Percentiles rank a stretch among this genome's conserved stretches.
These are phyloP conservation scores for Ischnura elegans DNA, from an alignment of 2,888 invertebrate species.

Conservation along the genomic window DNA sequence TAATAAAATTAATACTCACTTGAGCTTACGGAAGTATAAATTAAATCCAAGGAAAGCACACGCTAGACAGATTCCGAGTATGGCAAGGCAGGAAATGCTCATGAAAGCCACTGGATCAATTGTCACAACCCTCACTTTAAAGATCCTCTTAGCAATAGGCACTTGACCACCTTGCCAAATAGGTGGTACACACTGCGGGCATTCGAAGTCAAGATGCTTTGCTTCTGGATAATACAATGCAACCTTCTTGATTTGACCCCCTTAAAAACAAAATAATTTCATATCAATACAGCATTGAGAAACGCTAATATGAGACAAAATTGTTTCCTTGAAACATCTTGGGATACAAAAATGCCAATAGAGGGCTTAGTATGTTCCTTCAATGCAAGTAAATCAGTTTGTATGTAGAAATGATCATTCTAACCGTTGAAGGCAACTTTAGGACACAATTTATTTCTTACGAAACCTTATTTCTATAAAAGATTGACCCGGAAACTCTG, in stretches of 20 bases:
- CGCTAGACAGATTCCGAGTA: conserved; percentile 87
- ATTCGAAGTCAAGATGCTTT: conserved; percentile 83
- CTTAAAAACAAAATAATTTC: conserved; percentile 77
- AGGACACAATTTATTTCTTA: no score
- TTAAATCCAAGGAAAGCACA: conserved; percentile 90
- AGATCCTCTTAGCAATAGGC: conserved; percentile 88
- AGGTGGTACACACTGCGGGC: conserved; percentile 84
- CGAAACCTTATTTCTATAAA: no score
- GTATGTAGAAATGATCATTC: no score
- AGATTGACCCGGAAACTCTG: no score
- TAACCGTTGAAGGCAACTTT: no score
- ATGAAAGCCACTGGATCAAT: conserved; percentile 89
- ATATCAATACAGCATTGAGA: background rate
- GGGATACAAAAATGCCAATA: no score
- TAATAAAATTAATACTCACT: conserved; percentile 80
- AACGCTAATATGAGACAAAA: no score
- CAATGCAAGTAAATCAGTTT: no score
- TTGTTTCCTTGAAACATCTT: no score
- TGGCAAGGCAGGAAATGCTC: conserved; percentile 85
- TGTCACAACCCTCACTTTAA: conserved; percentile 87
- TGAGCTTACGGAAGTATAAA: conserved; percentile 89
- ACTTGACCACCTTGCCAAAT: conserved; percentile 89
- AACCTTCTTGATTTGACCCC: conserved; percentile 85
- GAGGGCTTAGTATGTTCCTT: no score
- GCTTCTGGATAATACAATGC: conserved; percentile 84